phyloP scores from a whole-genome alignment of 1,140 invertebrate species.

The Drosophila lowei region DNA sequence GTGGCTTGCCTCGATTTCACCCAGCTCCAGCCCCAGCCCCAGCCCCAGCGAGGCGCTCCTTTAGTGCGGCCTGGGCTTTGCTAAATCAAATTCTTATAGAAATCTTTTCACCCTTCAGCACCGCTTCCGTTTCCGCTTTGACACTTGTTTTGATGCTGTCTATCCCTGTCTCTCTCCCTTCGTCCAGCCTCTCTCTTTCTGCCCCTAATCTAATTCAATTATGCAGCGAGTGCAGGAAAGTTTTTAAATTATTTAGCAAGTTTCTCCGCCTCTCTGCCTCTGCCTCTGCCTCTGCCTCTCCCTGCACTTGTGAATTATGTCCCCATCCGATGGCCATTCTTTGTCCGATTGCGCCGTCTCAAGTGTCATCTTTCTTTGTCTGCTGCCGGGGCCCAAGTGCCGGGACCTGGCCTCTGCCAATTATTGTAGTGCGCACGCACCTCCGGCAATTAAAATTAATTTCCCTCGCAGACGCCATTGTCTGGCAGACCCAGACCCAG shows the following conservation, averaged over 20 bases:
- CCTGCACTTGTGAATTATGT: slow-evolving; percentile 54
- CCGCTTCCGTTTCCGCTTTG: slow-evolving; percentile 75
- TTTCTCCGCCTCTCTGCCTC: slow-evolving; percentile 16
- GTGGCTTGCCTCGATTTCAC: slow-evolving; percentile 41
- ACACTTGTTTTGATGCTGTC: slow-evolving; percentile 69
- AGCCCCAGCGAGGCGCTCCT: neutral
- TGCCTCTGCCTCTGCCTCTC: slow-evolving; percentile 1
- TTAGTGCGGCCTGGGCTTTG: slow-evolving; percentile 27
- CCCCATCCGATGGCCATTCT: slow-evolving; percentile 2
- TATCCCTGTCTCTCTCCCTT: neutral
- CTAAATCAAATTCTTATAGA: slow-evolving; percentile 77
- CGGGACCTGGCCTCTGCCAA: slow-evolving; percentile 53
- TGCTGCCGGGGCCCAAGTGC: neutral
- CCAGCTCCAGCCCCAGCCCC: neutral
- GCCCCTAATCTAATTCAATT: slow-evolving; percentile 55
- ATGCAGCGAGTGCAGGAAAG: slow-evolving; percentile 67
- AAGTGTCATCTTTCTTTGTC: slow-evolving; percentile 71
- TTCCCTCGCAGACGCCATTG: slow-evolving; percentile 54
- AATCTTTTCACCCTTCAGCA: slow-evolving; percentile 40
- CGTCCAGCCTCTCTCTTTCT: neutral
- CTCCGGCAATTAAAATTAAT: slow-evolving; percentile 73
- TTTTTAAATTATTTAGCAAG: slow-evolving; percentile 70
- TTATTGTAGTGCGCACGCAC: slow-evolving; percentile 57
- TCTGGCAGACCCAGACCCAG: slow-evolving; percentile 22
- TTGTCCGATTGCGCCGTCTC: slow-evolving; percentile 39